These are phyloP conservation scores for Ypsolopha sequella DNA, from an alignment of 2,888 invertebrate species.

Conservation along the genomic window DNA sequence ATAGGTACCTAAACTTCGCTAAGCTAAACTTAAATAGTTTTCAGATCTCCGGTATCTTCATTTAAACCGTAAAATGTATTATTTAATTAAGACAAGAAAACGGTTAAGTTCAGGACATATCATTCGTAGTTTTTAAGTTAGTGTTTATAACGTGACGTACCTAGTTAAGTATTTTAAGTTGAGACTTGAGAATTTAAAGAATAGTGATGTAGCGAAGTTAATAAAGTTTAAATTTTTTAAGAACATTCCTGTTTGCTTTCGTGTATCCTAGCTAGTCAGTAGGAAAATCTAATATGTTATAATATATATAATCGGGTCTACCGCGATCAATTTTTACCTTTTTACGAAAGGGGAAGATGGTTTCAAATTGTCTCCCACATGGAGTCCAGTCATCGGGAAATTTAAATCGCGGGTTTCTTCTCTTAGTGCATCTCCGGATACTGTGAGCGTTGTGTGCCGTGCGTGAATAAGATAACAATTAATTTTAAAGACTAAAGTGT, in stretches of 20 bases:
- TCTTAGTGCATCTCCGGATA: no score
- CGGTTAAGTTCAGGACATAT: slow-evolving; percentile 48
- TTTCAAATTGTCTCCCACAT: no score
- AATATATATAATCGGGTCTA: no score
- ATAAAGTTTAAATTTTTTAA: slow-evolving; percentile 53
- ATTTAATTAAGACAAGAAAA: slow-evolving; percentile 38
- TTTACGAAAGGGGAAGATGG: no score
- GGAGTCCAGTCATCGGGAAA: no score
- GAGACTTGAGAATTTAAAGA: slow-evolving; percentile 63
- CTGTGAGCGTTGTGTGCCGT: no score
- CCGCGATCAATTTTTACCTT: no score
- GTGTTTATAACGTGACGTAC: slow-evolving; percentile 57
- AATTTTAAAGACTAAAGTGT: no score
- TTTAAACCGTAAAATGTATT: slow-evolving; percentile 54
- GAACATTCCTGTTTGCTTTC: background rate
- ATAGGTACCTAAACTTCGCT: slow-evolving; percentile 47
- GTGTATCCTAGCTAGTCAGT: no score
- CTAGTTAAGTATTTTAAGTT: slow-evolving; percentile 63
- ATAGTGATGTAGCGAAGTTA: slow-evolving; percentile 60
- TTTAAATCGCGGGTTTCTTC: no score
- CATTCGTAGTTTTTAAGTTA: slow-evolving; percentile 56
- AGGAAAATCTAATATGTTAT: background rate
- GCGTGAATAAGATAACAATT: no score
- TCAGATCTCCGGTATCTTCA: slow-evolving; percentile 60
- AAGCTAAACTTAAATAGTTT: slow-evolving; percentile 37